These are phyloP conservation scores for Paradisaea rubra DNA, from an alignment of 2,113 vertebrate species.

Conservation along the genomic window DNA sequence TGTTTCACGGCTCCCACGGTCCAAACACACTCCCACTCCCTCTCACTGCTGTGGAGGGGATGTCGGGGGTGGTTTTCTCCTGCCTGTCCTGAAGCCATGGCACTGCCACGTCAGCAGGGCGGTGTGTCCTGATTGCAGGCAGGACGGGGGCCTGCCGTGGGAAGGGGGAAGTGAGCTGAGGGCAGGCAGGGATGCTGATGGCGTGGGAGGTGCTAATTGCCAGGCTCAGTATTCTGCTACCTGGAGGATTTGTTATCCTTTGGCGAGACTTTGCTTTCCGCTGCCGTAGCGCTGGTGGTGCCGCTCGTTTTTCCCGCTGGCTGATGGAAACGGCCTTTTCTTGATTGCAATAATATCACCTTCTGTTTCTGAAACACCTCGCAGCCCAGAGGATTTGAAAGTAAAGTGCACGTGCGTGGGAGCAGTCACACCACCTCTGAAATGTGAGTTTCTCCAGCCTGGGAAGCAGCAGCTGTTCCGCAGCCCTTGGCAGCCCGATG, in stretches of 20 bases:
- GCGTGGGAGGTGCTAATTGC: not conserved
- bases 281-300: not conserved
- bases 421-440: conserved; percentile 38
- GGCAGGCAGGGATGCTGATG: not conserved
- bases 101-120: not conserved
- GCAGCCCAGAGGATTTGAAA: not conserved
- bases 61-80: not conserved
- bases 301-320: not conserved
- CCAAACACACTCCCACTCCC: not conserved
- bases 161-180: not conserved
- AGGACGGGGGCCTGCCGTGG: not conserved
- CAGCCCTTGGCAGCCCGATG: not conserved
- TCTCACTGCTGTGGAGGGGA: not conserved
- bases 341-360: not conserved
- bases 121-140: not conserved
- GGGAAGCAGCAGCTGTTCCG: conserved; percentile 47
- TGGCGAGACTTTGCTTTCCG: not conserved
- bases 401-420: not conserved
- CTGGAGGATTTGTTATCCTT: not conserved
- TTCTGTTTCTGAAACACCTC: conserved; percentile 32
- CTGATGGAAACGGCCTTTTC: not conserved
- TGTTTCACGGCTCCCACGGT: not conserved
- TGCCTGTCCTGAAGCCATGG: not conserved
- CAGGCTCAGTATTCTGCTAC: not conserved
- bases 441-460: conserved; percentile 22